phyloP scores from a whole-genome alignment of 37 sponge, comb jelly and placozoan genomes.

The Spongilla lacustris region DNA sequence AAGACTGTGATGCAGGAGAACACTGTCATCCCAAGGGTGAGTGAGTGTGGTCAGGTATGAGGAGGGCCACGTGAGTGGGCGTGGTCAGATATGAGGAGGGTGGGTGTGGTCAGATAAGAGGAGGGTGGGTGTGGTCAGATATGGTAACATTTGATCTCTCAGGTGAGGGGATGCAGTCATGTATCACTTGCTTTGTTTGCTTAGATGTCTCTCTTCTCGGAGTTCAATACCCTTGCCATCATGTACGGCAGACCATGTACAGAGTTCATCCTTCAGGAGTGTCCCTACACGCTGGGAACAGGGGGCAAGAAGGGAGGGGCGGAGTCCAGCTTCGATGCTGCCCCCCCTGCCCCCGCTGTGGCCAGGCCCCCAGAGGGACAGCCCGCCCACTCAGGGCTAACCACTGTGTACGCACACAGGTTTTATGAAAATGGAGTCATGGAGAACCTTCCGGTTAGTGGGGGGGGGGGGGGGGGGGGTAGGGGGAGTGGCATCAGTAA shows the following conservation, averaged over 20 bases:
- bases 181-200: too few species aligned
- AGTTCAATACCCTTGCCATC: slow-evolving; percentile 93
- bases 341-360: not conserved
- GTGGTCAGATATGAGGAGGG: too few species aligned
- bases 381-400: not conserved
- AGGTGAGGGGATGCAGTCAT: too few species aligned
- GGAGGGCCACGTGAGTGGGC: not conserved
- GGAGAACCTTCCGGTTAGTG: not conserved
- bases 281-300: slow-evolving; percentile 68
- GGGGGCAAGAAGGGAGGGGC: slow-evolving; percentile 17
- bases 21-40: slow-evolving; percentile 66
- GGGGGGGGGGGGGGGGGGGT: not conserved
- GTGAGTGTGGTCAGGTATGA: not conserved
- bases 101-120: too few species aligned
- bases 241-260: slow-evolving; percentile 76
- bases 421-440: not conserved
- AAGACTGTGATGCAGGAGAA: slow-evolving; percentile 57
- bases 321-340: not conserved
- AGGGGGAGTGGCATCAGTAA: too few species aligned
- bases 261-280: slow-evolving; percentile 69
- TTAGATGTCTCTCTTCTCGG: slow-evolving; percentile 78
- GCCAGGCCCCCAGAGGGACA: not conserved
- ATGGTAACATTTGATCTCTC: too few species aligned
- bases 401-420: not conserved
- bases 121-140: too few species aligned